A percentile compares a stretch with the other conserved stretches of the same genome.
Conservation (phyloP, 1,140 invertebrate species). For the Sarcophaga peregrina region DNA sequence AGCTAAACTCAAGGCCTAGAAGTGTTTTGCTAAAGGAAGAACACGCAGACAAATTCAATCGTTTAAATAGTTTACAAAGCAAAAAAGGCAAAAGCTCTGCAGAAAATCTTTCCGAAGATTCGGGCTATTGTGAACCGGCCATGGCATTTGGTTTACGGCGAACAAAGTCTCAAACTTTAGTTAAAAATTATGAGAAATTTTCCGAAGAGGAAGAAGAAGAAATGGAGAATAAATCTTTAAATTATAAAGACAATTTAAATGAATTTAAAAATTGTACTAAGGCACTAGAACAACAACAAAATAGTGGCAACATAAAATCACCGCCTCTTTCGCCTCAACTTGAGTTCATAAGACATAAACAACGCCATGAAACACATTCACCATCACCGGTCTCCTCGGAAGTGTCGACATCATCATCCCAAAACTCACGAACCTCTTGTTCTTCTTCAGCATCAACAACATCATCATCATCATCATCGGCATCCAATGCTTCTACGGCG, state of each 20-base stretch:
- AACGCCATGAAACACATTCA: conserved; percentile 61
- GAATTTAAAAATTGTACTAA: background rate
- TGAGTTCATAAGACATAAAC: conserved; percentile 30
- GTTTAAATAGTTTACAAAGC: conserved; percentile 47
- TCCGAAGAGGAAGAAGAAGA: conserved; percentile 61
- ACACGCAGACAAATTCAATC: conserved; percentile 43
- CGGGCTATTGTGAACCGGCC: conserved; percentile 76
- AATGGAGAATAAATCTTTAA: conserved; percentile 30
- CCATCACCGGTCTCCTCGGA: conserved; percentile 50
- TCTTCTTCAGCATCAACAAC: conserved; percentile 44
- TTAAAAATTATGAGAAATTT: conserved; percentile 66
- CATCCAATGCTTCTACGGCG: conserved; percentile 51
- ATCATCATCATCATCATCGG: conserved; percentile 44
- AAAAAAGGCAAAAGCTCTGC: conserved; percentile 71
- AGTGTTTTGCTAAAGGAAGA: background rate
- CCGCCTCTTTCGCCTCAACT: background rate
- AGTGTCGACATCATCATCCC: conserved; percentile 49
- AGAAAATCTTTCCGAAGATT: conserved; percentile 81
- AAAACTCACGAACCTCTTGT: conserved; percentile 43
- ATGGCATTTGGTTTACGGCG: conserved; percentile 55
- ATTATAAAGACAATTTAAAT: conserved; percentile 1
- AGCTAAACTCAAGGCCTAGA: background rate
- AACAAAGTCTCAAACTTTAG: conserved; percentile 66
- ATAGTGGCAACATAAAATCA: background rate
- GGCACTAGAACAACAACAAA: background rate